phyloP scores from a whole-genome alignment of 1,140 invertebrate species.

The Pseudoatta argentina region DNA sequence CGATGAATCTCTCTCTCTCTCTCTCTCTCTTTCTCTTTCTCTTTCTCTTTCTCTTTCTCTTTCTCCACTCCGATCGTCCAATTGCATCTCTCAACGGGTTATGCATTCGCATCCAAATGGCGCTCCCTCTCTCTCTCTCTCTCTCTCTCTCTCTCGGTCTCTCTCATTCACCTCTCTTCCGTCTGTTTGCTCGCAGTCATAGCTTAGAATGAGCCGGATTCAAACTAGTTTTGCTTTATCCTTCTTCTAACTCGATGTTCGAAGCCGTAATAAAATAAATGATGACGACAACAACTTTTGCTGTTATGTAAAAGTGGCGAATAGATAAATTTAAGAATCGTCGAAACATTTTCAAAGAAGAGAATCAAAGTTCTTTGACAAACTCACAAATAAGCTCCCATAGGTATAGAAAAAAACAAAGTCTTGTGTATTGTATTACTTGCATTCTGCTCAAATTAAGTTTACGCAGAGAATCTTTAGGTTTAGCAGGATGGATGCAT shows the following conservation, averaged over 20 bases:
- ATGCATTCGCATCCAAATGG: constrained; percentile 36
- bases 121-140: not conserved
- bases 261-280: not conserved
- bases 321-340: not conserved
- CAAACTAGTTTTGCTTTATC: constrained; percentile 57
- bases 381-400: not conserved
- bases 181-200: constrained; percentile 12
- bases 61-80: constrained; percentile 43
- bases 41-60: not conserved
- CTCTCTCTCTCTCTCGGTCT: not conserved
- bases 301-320: not conserved
- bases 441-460: not conserved
- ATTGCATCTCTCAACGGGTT: constrained; percentile 66
- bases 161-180: not conserved
- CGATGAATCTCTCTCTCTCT: constrained; percentile 24
- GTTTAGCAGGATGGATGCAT: not conserved
- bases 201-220: constrained; percentile 31
- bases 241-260: constrained; percentile 24
- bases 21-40: too few species aligned
- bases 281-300: constrained; percentile 8
- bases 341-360: not conserved
- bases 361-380: not conserved
- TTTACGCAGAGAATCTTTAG: not conserved
- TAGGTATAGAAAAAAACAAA: too few species aligned
- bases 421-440: not conserved